phyloP scores from a whole-genome alignment of 2,888 invertebrate genomes.

The Spialia ferax region DNA sequence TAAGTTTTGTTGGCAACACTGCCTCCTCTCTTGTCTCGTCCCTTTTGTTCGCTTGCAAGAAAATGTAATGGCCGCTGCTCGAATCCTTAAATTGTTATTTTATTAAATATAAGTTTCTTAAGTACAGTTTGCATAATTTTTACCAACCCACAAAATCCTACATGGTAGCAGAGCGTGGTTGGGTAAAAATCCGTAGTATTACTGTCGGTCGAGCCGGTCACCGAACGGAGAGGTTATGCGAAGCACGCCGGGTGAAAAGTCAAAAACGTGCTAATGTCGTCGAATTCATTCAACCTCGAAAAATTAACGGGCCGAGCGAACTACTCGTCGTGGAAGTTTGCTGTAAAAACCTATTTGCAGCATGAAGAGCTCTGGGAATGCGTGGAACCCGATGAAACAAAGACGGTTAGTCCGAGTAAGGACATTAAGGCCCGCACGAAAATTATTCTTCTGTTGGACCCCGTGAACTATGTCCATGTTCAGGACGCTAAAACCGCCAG shows the following conservation, averaged over 20 bases:
- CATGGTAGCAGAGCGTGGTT: slow-evolving; percentile 3
- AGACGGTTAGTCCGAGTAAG: not conserved
- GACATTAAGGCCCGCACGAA: slow-evolving; percentile 42
- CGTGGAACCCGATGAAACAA: slow-evolving; percentile 29
- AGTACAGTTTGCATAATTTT: too few relatives aligned
- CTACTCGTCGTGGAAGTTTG: slow-evolving; percentile 16
- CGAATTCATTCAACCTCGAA: slow-evolving; percentile 8
- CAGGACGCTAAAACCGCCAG: slow-evolving; percentile 42
- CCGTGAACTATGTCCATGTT: slow-evolving; percentile 45
- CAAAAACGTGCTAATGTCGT: slow-evolving; percentile 2
- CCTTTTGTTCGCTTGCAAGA: too few relatives aligned
- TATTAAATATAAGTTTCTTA: too few relatives aligned
- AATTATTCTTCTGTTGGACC: slow-evolving; percentile 43
- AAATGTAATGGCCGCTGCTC: too few relatives aligned
- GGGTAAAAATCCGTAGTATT: not conserved
- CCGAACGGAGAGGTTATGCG: not conserved
- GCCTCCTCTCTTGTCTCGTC: too few relatives aligned
- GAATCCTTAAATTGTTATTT: too few relatives aligned
- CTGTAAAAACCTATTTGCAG: slow-evolving; percentile 32
- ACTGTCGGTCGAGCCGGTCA: not conserved
- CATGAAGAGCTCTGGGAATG: slow-evolving; percentile 47
- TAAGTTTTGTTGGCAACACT: too few relatives aligned
- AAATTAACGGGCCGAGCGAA: slow-evolving; percentile 13
- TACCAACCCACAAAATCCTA: too few relatives aligned
- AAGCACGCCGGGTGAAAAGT: not conserved